Evolutionary conservation across 2,888 invertebrate genomes (phyloP).

Genomic region (Palloptera scutellata): DNA sequence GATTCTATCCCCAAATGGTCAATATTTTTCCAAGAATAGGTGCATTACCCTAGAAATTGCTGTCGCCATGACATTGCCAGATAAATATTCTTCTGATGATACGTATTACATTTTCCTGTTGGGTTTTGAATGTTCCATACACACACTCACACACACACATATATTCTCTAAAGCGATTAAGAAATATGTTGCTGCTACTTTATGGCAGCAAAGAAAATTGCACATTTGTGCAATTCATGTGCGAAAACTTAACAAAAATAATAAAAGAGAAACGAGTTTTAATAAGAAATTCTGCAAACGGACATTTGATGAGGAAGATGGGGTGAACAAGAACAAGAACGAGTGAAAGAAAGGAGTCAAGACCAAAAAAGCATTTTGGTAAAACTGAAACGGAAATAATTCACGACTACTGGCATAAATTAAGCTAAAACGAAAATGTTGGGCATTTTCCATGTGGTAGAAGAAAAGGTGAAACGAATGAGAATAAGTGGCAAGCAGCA

Average conservation of each 20-base stretch:
- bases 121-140: too few species aligned
- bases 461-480: slow-evolving; percentile 3
- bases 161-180: too few species aligned
- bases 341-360: neutral
- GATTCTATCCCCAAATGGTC: too few species aligned
- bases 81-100: too few species aligned
- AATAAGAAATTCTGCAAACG: neutral
- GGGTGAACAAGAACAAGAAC: slow-evolving; percentile 50
- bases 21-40: too few species aligned
- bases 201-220: slow-evolving; percentile 29
- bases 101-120: too few species aligned
- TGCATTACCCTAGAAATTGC: too few species aligned
- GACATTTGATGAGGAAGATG: slow-evolving; percentile 35
- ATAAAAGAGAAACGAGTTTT: neutral
- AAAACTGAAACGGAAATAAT: slow-evolving; percentile 37
- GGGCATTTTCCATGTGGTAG: slow-evolving; percentile 4
- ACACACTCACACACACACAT: too few species aligned
- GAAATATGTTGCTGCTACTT: too few species aligned
- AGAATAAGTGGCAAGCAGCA: neutral
- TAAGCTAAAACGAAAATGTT: slow-evolving; percentile 21
- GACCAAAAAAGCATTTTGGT: slow-evolving; percentile 24
- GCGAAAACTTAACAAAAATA: neutral
- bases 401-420: slow-evolving; percentile 32
- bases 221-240: slow-evolving; percentile 40
- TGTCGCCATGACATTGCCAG: too few species aligned